A percentile compares a stretch with the other conserved stretches of the same genome.
These are phyloP conservation scores for Pelochelys cantorii DNA, from an alignment of 2,797 vertebrate species.

Conservation along the genomic window DNA sequence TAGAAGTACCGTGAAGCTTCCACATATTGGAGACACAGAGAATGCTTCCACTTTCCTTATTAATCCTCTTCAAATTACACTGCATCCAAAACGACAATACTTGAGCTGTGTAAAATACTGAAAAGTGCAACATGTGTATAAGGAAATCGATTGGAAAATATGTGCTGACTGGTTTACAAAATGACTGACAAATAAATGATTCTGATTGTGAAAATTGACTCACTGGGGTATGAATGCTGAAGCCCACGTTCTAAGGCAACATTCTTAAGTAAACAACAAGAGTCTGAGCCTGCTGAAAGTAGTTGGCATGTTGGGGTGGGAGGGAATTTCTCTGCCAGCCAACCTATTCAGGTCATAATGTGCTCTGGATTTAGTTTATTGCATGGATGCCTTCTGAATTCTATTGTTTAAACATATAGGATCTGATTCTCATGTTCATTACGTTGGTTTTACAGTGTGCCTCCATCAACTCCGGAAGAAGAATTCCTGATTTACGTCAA, in stretches of 20 bases:
- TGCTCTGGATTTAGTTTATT: conserved; percentile 37
- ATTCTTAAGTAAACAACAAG: background rate
- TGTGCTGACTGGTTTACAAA: conserved; percentile 67
- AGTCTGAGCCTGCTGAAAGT: conserved; percentile 34
- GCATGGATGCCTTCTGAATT: conserved; percentile 24
- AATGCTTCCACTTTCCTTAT: conserved; percentile 5
- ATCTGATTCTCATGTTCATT: background rate
- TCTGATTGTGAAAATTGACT: conserved; percentile 72
- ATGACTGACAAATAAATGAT: conserved; percentile 78
- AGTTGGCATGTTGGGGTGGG: conserved; percentile 1
- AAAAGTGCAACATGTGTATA: conserved; percentile 63
- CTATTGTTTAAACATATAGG: conserved; percentile 38
- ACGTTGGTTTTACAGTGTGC: background rate
- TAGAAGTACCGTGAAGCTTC: background rate
- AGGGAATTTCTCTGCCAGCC: conserved; percentile 45
- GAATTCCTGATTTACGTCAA: background rate
- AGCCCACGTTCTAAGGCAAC: conserved; percentile 38
- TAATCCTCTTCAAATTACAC: conserved; percentile 62
- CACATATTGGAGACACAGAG: background rate
- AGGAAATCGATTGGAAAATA: conserved; percentile 70
- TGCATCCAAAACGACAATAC: conserved; percentile 54
- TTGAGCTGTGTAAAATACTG: conserved; percentile 63
- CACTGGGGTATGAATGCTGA: conserved; percentile 47
- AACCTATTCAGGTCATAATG: conserved; percentile 39
- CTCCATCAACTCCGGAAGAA: background rate